phyloP scores from a whole-genome alignment of 2,797 vertebrate species.

The Takifugu rubripes region DNA sequence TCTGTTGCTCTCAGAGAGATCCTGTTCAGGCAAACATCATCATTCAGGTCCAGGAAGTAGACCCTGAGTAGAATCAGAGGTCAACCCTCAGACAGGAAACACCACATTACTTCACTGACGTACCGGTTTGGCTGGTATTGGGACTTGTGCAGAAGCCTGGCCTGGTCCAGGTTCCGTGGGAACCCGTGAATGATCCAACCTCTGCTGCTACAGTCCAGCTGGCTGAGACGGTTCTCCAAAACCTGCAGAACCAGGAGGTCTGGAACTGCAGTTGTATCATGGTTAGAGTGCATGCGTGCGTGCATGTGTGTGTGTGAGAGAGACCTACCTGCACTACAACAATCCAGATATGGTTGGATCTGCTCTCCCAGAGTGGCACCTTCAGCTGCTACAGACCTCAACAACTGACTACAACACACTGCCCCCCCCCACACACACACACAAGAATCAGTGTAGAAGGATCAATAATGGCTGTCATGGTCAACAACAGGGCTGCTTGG shows the following conservation, averaged over 20 bases:
- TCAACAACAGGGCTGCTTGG: no score
- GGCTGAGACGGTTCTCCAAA: conserved; percentile 72
- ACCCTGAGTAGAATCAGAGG: conserved; percentile 70
- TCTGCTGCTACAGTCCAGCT: conserved; percentile 73
- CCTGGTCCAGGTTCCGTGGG: conserved; percentile 80
- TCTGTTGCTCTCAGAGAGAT: conserved; percentile 79
- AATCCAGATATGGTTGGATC: conserved; percentile 78
- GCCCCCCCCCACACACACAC: conserved; percentile 11
- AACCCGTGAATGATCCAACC: conserved; percentile 89
- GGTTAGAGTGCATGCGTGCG: conserved; percentile 2
- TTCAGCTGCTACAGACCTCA: conserved; percentile 81
- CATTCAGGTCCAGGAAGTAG: conserved; percentile 83
- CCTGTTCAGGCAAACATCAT: conserved; percentile 81
- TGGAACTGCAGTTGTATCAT: conserved; percentile 73
- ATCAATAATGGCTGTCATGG: no score
- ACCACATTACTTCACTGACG: background rate
- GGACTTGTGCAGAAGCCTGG: conserved; percentile 60
- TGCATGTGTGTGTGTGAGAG: conserved; percentile 3
- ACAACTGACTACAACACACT: conserved; percentile 85
- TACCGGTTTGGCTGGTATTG: conserved; percentile 84
- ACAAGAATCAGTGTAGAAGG: background rate
- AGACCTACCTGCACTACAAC: conserved; percentile 74
- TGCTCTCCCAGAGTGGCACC: conserved; percentile 72
- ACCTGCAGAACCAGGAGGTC: conserved; percentile 77
- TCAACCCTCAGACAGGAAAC: background rate